These are phyloP conservation scores for Halictus ligatus DNA, from an alignment of 2,888 invertebrate species.

Conservation along the genomic window DNA sequence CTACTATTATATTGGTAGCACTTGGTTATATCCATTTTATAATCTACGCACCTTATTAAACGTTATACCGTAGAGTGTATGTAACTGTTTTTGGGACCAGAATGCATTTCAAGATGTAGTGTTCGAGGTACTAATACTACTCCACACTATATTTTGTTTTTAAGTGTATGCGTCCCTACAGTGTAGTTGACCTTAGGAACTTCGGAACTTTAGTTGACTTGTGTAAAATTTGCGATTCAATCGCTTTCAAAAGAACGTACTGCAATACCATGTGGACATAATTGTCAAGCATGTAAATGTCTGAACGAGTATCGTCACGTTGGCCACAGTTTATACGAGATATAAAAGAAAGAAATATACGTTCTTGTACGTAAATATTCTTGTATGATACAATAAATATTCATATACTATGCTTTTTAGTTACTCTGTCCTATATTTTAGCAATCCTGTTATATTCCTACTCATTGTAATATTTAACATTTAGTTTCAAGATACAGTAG, in stretches of 20 bases:
- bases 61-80: constrained; percentile 26
- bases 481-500: background rate
- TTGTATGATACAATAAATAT: constrained; percentile 3
- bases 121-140: constrained; percentile 3
- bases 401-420: background rate
- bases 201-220: background rate
- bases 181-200: background rate
- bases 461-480: background rate
- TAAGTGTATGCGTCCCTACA: background rate
- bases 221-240: background rate
- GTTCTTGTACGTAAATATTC: constrained; percentile 39
- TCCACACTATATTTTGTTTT: background rate
- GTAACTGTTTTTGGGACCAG: constrained; percentile 65
- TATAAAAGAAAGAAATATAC: constrained; percentile 50
- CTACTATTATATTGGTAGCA: constrained; percentile 27
- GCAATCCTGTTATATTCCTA: background rate
- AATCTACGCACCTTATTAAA: constrained; percentile 8
- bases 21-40: constrained; percentile 18
- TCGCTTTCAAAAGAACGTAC: background rate
- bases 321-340: constrained; percentile 64
- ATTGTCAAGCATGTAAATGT: constrained; percentile 53
- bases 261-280: constrained; percentile 5
- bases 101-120: constrained; percentile 44
- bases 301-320: constrained; percentile 42
- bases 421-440: background rate